phyloP scores from a whole-genome alignment of 2,113 vertebrate species.

The Notarius quadriscutis region DNA sequence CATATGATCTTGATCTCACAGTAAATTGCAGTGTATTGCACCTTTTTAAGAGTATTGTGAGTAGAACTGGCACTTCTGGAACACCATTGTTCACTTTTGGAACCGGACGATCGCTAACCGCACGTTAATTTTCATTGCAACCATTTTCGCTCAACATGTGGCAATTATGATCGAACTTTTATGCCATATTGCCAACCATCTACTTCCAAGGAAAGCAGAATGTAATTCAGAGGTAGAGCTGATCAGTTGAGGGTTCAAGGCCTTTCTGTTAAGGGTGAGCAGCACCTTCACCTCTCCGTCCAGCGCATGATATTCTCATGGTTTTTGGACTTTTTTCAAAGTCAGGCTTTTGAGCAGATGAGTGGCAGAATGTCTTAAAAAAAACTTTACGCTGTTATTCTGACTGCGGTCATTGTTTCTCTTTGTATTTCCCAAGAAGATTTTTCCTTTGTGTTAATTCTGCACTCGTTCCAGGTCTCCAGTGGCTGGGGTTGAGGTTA shows the following conservation, averaged over 20 bases:
- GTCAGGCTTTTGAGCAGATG: background rate
- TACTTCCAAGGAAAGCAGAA: background rate
- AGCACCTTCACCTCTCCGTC: background rate
- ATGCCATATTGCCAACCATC: background rate
- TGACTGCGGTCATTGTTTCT: no score
- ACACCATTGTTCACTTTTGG: background rate
- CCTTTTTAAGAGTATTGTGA: background rate
- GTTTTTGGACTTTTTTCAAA: background rate
- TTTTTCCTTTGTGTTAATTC: constrained; percentile 9
- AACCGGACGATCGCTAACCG: background rate
- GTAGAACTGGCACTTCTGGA: no score
- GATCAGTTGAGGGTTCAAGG: background rate
- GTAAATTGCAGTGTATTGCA: background rate
- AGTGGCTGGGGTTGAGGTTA: constrained; percentile 7
- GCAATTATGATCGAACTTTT: no score
- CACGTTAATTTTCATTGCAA: background rate
- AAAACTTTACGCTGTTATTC: background rate
- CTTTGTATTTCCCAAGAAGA: background rate
- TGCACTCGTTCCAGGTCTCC: background rate
- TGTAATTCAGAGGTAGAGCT: no score
- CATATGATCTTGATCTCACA: background rate
- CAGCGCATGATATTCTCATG: background rate
- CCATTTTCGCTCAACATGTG: background rate
- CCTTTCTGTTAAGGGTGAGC: background rate
- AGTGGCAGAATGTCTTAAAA: background rate